phyloP scores from a whole-genome alignment of 2,797 vertebrate genomes.

The Delichon dasypus region DNA sequence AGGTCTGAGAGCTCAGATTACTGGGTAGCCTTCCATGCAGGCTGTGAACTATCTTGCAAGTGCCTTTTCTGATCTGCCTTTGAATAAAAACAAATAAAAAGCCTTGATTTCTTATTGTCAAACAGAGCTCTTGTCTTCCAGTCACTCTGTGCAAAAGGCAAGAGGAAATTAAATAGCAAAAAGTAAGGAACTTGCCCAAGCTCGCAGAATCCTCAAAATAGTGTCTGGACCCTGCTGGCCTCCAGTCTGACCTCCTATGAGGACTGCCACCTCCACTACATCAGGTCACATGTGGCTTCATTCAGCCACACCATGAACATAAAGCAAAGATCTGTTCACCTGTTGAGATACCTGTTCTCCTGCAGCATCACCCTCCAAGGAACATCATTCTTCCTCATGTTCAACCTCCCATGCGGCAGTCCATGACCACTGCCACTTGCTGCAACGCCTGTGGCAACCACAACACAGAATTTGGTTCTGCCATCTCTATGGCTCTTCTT shows the following conservation, averaged over 20 bases:
- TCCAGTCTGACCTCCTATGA: not conserved
- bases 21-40: not conserved
- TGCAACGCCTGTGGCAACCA: rapidly evolving
- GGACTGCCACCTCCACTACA: not conserved
- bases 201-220: not conserved
- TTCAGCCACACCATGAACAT: rapidly evolving
- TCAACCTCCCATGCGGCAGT: not conserved
- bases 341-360: not conserved
- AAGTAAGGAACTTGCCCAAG: not conserved
- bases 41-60: not conserved
- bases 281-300: rapidly evolving
- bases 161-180: not conserved
- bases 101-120: not conserved
- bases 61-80: not conserved
- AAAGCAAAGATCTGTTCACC: not conserved
- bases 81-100: not conserved
- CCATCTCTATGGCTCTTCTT: not conserved
- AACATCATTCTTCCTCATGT: not conserved
- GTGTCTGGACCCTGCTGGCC: not conserved
- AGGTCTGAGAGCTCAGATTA: not conserved
- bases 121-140: not conserved
- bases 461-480: not conserved
- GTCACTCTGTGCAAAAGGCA: not conserved
- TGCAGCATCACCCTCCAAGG: not conserved
- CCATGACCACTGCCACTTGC: not conserved